A percentile compares a stretch with the other conserved stretches of the same genome.
These are phyloP conservation scores for Lutjanus erythropterus DNA, from an alignment of 2,113 vertebrate species.

Conservation along the genomic window DNA sequence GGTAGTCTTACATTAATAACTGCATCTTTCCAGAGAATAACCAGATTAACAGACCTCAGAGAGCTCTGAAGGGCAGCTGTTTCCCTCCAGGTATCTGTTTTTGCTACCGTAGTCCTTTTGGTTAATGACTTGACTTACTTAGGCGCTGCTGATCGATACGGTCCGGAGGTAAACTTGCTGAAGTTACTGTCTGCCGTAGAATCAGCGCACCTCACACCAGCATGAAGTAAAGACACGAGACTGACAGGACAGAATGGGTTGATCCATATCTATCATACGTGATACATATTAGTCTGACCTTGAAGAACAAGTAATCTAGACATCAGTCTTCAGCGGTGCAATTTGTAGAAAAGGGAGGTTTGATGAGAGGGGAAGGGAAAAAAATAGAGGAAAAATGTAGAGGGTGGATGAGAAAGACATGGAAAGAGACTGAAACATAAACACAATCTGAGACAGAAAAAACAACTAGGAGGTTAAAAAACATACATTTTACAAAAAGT, in stretches of 20 bases:
- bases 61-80: conserved; percentile 40
- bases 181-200: conserved; percentile 56
- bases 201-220: conserved; percentile 39
- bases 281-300: conserved; percentile 48
- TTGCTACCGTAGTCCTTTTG: conserved; percentile 61
- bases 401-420: neutral
- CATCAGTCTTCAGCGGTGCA: neutral
- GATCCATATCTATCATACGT: conserved; percentile 46
- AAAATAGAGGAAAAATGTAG: neutral
- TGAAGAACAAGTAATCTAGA: conserved; percentile 22
- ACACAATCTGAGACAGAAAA: neutral
- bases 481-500: too few relatives aligned
- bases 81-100: conserved; percentile 62
- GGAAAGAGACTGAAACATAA: conserved; percentile 2
- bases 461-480: neutral
- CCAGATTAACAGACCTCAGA: conserved; percentile 53
- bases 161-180: conserved; percentile 73
- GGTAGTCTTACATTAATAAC: conserved; percentile 19
- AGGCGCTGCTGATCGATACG: conserved; percentile 69
- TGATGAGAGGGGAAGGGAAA: neutral
- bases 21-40: conserved; percentile 42
- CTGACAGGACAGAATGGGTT: conserved; percentile 26
- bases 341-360: conserved; percentile 10
- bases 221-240: conserved; percentile 36
- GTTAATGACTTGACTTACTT: conserved; percentile 75